Conservation (phyloP, 2,797 vertebrate genomes). For the Phrynocephalus vlangalii region DNA sequence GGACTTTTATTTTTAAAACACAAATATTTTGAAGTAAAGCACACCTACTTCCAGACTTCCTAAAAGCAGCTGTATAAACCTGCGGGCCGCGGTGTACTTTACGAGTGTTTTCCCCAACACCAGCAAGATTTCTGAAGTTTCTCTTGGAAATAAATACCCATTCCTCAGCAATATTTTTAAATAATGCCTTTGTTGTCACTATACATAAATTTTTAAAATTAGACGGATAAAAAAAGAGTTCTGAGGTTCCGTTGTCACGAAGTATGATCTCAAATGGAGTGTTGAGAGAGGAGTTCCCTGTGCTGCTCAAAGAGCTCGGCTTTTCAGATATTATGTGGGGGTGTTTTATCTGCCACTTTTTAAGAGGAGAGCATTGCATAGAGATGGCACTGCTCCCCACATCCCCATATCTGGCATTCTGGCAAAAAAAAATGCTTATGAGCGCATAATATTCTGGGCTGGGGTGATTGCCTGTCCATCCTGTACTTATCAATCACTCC, state of each 20-base stretch:
- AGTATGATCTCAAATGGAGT: neutral
- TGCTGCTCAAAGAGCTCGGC: neutral
- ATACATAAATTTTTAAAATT: constrained; percentile 21
- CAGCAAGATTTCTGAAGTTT: constrained; percentile 35
- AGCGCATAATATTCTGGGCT: too few relatives aligned
- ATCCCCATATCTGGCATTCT: neutral
- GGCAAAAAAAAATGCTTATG: neutral
- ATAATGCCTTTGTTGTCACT: constrained; percentile 27
- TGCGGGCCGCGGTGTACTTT: constrained; percentile 29
- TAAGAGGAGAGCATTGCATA: too few relatives aligned
- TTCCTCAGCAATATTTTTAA: constrained; percentile 54
- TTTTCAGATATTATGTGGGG: neutral
- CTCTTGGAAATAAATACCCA: constrained; percentile 53
- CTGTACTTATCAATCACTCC: too few relatives aligned
- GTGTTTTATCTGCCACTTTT: constrained; percentile 4
- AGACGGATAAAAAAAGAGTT: neutral
- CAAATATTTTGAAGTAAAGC: constrained; percentile 57
- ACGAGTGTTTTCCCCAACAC: neutral
- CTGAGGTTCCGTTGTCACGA: neutral
- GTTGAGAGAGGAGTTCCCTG: neutral
- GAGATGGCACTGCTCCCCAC: neutral
- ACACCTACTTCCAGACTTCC: constrained; percentile 34
- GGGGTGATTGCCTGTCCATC: too few relatives aligned
- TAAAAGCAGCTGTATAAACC: constrained; percentile 64
- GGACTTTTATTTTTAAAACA: constrained; percentile 40